These are phyloP conservation scores for Dasyprocta punctata DNA, from an alignment of 2,113 vertebrate genomes.

Conservation along the genomic window DNA sequence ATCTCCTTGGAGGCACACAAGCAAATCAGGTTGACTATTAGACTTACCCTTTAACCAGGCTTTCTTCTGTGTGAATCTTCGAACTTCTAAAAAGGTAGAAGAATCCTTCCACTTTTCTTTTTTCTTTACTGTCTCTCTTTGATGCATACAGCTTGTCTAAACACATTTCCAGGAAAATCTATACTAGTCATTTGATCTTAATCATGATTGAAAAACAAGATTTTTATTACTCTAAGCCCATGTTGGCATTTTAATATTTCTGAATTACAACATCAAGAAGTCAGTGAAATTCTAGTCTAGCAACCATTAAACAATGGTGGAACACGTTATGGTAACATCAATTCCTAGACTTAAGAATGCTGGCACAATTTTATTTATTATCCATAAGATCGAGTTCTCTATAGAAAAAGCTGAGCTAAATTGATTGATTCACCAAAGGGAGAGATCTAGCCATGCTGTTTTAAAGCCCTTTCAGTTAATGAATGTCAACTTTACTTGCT, in stretches of 20 bases:
- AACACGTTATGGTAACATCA: not conserved
- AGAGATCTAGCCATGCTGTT: not conserved
- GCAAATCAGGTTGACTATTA: not conserved
- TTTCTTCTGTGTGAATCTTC: not conserved
- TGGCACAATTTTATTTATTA: not conserved
- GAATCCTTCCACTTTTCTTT: not conserved
- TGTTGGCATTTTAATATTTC: not conserved
- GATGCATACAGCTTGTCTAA: not conserved
- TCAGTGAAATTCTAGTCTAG: not conserved
- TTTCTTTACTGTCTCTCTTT: not conserved
- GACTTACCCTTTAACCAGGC: not conserved
- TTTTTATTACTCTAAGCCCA: not conserved
- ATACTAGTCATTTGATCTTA: not conserved
- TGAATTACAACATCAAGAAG: not conserved
- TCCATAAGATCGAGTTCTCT: not conserved
- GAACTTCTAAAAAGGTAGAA: too few species aligned
- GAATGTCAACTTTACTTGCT: not conserved
- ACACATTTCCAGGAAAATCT: not conserved
- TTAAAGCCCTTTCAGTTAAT: not conserved
- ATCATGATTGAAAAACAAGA: not conserved
- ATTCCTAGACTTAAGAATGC: not conserved
- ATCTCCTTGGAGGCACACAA: not conserved
- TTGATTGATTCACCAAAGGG: not conserved
- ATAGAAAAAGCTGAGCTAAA: not conserved
- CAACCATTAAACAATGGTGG: not conserved